Conservation (phyloP, 2,113 vertebrate species). For the Salvator merianae region DNA sequence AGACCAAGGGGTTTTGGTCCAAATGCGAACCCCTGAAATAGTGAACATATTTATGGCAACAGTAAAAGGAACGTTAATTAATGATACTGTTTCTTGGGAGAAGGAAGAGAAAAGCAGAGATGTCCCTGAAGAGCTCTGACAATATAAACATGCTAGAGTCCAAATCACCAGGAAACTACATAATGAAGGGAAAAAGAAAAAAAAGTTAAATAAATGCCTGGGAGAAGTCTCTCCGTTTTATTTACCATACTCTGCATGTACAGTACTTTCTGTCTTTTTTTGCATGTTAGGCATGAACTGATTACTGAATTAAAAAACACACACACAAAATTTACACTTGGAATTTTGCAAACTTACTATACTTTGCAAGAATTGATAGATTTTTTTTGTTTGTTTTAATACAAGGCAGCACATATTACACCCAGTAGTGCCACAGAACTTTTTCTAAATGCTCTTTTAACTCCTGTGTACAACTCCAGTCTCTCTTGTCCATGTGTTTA, state of each 20-base stretch:
- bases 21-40: neutral
- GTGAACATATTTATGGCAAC: neutral
- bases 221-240: slow-evolving; percentile 47
- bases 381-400: slow-evolving; percentile 41
- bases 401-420: slow-evolving; percentile 28
- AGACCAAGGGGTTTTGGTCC: neutral
- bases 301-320: slow-evolving; percentile 35
- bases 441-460: neutral
- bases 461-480: neutral
- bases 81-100: neutral
- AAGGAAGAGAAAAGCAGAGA: neutral
- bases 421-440: slow-evolving; percentile 22
- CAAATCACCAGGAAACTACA: slow-evolving; percentile 37
- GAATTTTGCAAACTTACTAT: slow-evolving; percentile 45
- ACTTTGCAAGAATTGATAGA: neutral
- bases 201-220: slow-evolving; percentile 42
- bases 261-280: slow-evolving; percentile 48
- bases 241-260: slow-evolving; percentile 27
- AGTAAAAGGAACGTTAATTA: neutral
- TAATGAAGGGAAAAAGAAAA: neutral
- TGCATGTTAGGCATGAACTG: slow-evolving; percentile 54
- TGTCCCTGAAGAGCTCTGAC: slow-evolving; percentile 18
- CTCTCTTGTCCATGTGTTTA: neutral
- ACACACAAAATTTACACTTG: slow-evolving; percentile 6
- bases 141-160: slow-evolving; percentile 41